Percentiles rank a stretch among this genome's conserved stretches.
Conservation (phyloP, 1,140 invertebrate genomes). For the Cherax destructor region DNA sequence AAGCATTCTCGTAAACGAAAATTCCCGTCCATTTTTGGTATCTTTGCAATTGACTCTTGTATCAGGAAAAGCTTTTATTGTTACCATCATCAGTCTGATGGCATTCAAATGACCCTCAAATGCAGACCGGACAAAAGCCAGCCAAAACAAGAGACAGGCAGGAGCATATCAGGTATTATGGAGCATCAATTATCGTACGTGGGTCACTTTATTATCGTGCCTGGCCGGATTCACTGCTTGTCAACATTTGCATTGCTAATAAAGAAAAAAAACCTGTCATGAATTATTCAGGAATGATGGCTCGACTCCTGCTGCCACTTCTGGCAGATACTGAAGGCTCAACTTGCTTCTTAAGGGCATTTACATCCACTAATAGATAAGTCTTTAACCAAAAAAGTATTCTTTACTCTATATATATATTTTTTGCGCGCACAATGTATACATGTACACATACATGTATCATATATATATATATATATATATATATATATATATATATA, state of each 20-base stretch:
- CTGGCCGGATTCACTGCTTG: slow-evolving; percentile 19
- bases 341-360: neutral
- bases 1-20: neutral
- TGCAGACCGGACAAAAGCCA: neutral
- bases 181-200: slow-evolving; percentile 48
- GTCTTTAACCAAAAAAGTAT: neutral
- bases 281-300: slow-evolving; percentile 21
- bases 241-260: slow-evolving; percentile 55
- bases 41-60: neutral
- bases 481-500: no score
- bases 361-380: neutral
- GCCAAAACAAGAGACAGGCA: neutral
- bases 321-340: no score
- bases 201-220: slow-evolving; percentile 7
- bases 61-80: neutral
- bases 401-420: no score
- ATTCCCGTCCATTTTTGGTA: slow-evolving; percentile 7
- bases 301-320: neutral
- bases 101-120: neutral
- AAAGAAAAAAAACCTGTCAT: slow-evolving; percentile 44
- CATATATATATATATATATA: no score
- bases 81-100: neutral
- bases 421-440: no score
- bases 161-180: slow-evolving; percentile 6
- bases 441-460: no score